A percentile compares a stretch with the other conserved stretches of the same genome.
These are phyloP conservation scores for Trachops cirrhosus DNA, from an alignment of 2,797 vertebrate species.

Conservation along the genomic window DNA sequence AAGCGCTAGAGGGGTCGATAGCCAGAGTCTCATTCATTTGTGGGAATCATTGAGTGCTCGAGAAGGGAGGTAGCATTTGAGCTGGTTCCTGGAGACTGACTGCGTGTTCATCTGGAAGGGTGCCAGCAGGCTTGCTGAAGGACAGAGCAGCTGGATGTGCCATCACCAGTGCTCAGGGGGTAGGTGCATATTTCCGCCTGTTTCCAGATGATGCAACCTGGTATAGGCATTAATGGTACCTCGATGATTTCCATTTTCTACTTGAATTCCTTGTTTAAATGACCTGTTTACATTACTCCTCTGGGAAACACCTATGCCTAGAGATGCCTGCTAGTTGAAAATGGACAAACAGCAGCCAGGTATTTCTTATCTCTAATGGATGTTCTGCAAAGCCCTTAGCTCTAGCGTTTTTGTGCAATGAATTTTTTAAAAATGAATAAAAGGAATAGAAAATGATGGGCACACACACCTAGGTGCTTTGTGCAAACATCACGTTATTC, in stretches of 20 bases:
- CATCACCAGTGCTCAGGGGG: neutral
- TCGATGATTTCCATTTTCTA: slow-evolving; percentile 60
- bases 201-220: slow-evolving; percentile 4
- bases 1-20: neutral
- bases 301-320: neutral
- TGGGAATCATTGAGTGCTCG: neutral
- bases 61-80: neutral
- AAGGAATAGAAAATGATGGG: neutral
- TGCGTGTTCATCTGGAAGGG: neutral
- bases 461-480: neutral
- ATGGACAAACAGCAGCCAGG: slow-evolving; percentile 40
- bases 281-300: slow-evolving; percentile 46
- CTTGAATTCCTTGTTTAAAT: slow-evolving; percentile 60
- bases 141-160: neutral
- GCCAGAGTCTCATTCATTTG: neutral
- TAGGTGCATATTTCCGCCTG: neutral
- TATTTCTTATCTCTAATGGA: slow-evolving; percentile 60
- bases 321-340: slow-evolving; percentile 32
- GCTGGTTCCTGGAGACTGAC: neutral
- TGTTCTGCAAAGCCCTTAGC: slow-evolving; percentile 43
- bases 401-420: slow-evolving; percentile 28
- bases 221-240: neutral
- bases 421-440: slow-evolving; percentile 25
- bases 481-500: slow-evolving; percentile 10
- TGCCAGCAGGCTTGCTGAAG: neutral